Evolutionary conservation across 1,140 invertebrate genomes (phyloP).

Genomic region (Danaus melanippus): DNA sequence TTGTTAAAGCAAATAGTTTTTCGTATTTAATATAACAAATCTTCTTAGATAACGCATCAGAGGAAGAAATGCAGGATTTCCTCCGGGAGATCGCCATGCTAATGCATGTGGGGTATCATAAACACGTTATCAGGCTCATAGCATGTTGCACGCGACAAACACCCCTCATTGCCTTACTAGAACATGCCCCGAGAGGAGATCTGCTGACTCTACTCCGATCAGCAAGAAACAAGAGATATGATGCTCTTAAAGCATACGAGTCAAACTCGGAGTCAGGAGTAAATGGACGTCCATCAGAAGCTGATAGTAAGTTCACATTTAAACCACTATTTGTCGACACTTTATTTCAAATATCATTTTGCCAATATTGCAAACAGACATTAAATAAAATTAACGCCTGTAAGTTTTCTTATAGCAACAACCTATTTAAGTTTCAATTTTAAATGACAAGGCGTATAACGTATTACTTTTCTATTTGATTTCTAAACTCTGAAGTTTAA

Average conservation of each 20-base stretch:
- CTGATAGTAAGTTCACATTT: slow-evolving; percentile 43
- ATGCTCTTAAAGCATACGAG: slow-evolving; percentile 19
- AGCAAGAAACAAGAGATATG: slow-evolving; percentile 40
- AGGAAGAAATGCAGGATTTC: slow-evolving; percentile 78
- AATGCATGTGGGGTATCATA: slow-evolving; percentile 83
- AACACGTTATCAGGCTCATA: slow-evolving; percentile 83
- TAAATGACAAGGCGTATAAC: background rate
- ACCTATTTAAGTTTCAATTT: background rate
- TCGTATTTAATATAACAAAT: background rate
- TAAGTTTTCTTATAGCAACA: background rate
- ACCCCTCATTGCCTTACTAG: slow-evolving; percentile 82
- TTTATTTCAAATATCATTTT: background rate
- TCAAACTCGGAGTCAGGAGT: slow-evolving; percentile 22
- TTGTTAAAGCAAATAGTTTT: too few species aligned
- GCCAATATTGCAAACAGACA: background rate
- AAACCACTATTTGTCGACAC: background rate
- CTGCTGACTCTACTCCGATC: slow-evolving; percentile 75
- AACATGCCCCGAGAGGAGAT: slow-evolving; percentile 86
- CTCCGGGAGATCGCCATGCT: slow-evolving; percentile 85
- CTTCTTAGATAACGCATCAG: slow-evolving; percentile 60
- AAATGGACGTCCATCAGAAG: slow-evolving; percentile 42
- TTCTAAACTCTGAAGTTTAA: too few species aligned
- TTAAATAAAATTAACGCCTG: background rate
- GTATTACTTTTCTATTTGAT: too few species aligned
- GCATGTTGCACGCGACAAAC: slow-evolving; percentile 82